phyloP scores from a whole-genome alignment of 35 echinoderm and acorn worm genomes.

The Hemicentrotus pulcherrimus region DNA sequence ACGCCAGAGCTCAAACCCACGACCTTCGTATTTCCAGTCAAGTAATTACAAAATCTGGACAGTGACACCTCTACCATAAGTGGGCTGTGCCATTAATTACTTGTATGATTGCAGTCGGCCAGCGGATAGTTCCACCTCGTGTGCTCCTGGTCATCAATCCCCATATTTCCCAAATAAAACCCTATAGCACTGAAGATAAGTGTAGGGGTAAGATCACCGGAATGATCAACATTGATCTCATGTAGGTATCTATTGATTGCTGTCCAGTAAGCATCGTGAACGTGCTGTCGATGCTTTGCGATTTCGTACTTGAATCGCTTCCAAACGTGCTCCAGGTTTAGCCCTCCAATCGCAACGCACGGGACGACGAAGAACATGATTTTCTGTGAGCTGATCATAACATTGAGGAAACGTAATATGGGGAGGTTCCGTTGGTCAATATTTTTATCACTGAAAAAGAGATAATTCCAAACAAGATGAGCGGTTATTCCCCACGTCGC shows the following conservation, averaged over 20 bases:
- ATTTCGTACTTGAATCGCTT: conserved; percentile 35
- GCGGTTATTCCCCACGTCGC: conserved; percentile 67
- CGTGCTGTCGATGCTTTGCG: neutral
- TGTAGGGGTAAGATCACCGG: conserved; percentile 41
- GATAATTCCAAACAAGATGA: conserved; percentile 65
- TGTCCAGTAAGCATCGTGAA: conserved; percentile 33
- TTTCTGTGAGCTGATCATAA: conserved; percentile 63
- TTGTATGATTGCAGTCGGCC: neutral
- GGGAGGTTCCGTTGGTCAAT: neutral
- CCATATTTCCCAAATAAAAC: conserved; percentile 46
- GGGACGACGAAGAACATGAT: conserved; percentile 72
- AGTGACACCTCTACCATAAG: too few relatives aligned
- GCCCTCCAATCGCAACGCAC: conserved; percentile 50
- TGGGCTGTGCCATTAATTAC: neutral
- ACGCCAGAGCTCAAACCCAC: too few relatives aligned
- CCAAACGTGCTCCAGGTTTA: conserved; percentile 64
- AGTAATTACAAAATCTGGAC: too few relatives aligned
- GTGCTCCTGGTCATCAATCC: conserved; percentile 24
- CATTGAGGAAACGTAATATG: conserved; percentile 43
- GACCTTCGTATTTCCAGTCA: too few relatives aligned
- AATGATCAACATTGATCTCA: conserved; percentile 28
- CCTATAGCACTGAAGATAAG: conserved; percentile 57
- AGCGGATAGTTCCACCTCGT: neutral
- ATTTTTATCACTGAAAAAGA: conserved; percentile 38
- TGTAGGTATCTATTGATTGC: neutral